phyloP scores from a whole-genome alignment of 2,113 vertebrate species.

The Prietella phreatophila region DNA sequence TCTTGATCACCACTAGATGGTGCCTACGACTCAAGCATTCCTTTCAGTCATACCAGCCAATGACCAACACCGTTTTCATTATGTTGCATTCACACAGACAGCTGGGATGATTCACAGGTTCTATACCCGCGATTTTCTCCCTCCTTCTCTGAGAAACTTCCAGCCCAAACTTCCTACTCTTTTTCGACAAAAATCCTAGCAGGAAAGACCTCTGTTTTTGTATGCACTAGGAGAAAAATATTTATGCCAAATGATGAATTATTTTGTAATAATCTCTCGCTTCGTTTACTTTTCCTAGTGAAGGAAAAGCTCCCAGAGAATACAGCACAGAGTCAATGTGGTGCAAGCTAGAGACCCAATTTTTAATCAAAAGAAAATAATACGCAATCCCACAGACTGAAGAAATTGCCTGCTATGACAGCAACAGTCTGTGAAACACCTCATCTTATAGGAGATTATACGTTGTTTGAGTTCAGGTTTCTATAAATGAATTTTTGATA shows the following conservation, averaged over 20 bases:
- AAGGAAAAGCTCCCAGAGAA: not conserved
- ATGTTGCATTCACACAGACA: not conserved
- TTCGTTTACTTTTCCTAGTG: not conserved
- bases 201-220: not conserved
- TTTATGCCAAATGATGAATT: not conserved
- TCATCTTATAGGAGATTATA: not conserved
- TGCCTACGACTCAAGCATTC: not conserved
- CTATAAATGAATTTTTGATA: not conserved
- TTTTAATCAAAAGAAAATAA: not conserved
- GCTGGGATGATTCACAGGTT: not conserved
- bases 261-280: not conserved
- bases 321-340: not conserved
- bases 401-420: not conserved
- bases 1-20: constrained; percentile 24
- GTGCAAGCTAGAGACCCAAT: not conserved
- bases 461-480: not conserved
- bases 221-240: not conserved
- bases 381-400: not conserved
- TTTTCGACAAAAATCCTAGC: not conserved
- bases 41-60: not conserved
- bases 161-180: not conserved
- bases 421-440: not conserved
- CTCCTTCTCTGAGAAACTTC: not conserved
- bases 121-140: not conserved
- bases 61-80: not conserved